These are phyloP conservation scores for Dreissena rostriformis DNA, from an alignment of 1,140 invertebrate genomes.

Conservation along the genomic window DNA sequence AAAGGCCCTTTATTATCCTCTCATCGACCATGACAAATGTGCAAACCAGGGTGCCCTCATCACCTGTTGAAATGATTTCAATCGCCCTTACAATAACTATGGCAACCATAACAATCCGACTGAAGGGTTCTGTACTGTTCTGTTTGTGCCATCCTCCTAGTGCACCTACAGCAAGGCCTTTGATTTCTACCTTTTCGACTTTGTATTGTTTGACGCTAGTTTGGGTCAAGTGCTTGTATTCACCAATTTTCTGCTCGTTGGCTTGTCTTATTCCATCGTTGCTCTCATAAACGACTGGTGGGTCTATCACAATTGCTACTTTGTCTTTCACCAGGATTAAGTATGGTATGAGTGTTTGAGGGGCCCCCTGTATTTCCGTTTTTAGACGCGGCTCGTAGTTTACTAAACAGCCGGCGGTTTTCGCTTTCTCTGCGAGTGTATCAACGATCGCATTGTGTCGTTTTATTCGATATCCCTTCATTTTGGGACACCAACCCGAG, in stretches of 20 bases:
- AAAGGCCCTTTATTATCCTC: no score
- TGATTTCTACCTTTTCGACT: background rate
- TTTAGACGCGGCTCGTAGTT: conserved; percentile 14
- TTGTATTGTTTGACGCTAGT: no score
- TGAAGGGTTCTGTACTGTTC: conserved; percentile 10
- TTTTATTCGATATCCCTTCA: conserved; percentile 35
- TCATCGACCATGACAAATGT: no score
- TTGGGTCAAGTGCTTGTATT: background rate
- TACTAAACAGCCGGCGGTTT: conserved; percentile 13
- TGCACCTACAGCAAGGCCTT: conserved; percentile 28
- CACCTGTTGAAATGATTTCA: no score
- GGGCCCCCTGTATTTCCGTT: background rate
- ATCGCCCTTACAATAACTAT: no score
- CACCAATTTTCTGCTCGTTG: background rate
- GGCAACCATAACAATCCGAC: no score
- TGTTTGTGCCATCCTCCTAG: conserved; percentile 27
- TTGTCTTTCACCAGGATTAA: conserved; percentile 22
- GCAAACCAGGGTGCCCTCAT: no score
- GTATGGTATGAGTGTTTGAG: conserved; percentile 4
- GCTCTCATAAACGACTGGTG: conserved; percentile 28
- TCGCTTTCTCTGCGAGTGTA: conserved; percentile 16
- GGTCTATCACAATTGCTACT: conserved; percentile 23
- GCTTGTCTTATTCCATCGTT: conserved; percentile 8
- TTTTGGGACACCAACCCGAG: conserved; percentile 12
- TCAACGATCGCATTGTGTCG: conserved; percentile 28